A percentile compares a stretch with the other conserved stretches of the same genome.
Conservation (phyloP, 2,113 vertebrate genomes). For the Lanius ludovicianus region DNA sequence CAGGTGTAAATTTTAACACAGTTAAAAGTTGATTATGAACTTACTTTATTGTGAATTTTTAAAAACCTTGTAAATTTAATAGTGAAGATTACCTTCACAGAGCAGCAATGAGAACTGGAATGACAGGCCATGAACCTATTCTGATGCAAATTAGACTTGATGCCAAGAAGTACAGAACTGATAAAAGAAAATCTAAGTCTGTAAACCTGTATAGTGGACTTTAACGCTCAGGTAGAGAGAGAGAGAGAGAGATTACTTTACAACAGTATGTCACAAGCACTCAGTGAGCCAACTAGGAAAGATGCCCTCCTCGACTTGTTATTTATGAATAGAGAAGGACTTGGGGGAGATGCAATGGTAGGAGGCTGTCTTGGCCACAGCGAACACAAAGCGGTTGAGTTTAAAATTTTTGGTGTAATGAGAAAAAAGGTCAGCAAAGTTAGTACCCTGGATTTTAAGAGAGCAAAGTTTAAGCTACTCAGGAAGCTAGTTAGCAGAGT, state of each 20-base stretch:
- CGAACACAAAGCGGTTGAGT: background rate
- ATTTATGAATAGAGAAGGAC: background rate
- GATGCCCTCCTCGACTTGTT: background rate
- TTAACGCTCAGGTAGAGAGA: background rate
- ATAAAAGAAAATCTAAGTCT: background rate
- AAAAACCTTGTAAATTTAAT: background rate
- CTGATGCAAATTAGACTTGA: background rate
- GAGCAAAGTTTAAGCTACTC: background rate
- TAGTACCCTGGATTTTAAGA: background rate
- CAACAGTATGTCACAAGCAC: background rate
- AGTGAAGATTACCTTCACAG: background rate
- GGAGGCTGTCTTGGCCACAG: background rate
- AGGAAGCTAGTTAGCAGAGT: background rate
- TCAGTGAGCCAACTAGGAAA: background rate
- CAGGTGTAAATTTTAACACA: background rate
- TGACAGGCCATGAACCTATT: background rate
- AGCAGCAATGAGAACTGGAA: background rate
- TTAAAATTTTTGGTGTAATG: background rate
- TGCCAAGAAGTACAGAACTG: background rate
- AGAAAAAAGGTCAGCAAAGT: background rate
- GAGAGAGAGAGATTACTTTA: background rate
- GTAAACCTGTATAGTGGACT: background rate
- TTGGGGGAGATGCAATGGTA: background rate
- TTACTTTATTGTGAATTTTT: background rate
- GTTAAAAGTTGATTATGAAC: background rate